Evolutionary conservation across 2,888 invertebrate species (phyloP), one percentile per base, ranked within the genome.

Genomic region (Xestoiulus laeticollis): DNA sequence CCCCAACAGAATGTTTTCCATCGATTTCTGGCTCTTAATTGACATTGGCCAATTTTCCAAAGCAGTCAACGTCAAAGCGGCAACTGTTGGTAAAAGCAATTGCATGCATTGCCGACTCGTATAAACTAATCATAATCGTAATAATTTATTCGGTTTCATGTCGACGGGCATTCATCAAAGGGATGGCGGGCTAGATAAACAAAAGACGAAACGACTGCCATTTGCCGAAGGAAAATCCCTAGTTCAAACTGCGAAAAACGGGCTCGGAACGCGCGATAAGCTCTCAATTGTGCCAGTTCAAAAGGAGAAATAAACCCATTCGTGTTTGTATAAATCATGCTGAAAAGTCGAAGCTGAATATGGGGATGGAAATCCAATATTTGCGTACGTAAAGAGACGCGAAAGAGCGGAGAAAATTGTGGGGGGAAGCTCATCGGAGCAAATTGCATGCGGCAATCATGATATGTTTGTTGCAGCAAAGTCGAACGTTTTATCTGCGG

Each of bases 251-350:
- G 78, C 78, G 30, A 78, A 78, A 78, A 78, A 78, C 78, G 78
- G 78, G 48, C 12, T 16, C 48, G 48, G n/a, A 48, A 48, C 48
- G 48, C 48, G 48, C 30, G 78, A 78, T 78, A 78, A 78, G 78
- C 78, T 26, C 78, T 78, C 78, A 26, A 78, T 78, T 78, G 30
- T 30, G 78, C 78, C 78, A 12, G 30, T 78, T 30, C 30, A 78
- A 26, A 78, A 78, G 78, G 78, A 78, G 78, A 78, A 78, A 78
- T 78, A 78, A 78, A 78, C 30, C 78, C 78, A 78, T 78, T 78
- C 78, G 30, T 12, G 30, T 26, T 30, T 3, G 10, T 26, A 26
- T 78, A 78, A 78, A 78, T 78, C 78, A 78, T 78, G 78, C 30
- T 14, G 16, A 78, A 78, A 78, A 14, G 30, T 30, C 59, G 14